A percentile compares a stretch with the other conserved stretches of the same genome.
phyloP scores from a whole-genome alignment of 2,888 invertebrate genomes.

The Parochlus steinenii region DNA sequence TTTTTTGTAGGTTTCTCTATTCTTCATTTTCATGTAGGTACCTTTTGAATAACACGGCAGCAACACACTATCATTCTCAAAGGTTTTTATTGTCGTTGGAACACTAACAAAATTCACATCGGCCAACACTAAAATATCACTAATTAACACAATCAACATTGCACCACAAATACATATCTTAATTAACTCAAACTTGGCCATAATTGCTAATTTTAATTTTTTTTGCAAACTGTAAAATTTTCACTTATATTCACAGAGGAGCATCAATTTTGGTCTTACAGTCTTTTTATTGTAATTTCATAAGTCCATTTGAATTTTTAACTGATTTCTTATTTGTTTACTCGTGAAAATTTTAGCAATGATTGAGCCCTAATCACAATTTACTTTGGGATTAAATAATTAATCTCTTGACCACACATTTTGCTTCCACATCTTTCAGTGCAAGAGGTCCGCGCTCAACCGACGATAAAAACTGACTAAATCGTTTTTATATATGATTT shows the following conservation, averaged over 20 bases:
- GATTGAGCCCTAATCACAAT: no score
- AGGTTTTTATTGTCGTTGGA: constrained; percentile 56
- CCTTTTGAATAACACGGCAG: constrained; percentile 65
- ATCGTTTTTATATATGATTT: not conserved
- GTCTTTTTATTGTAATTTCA: not conserved
- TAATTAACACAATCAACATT: constrained; percentile 6
- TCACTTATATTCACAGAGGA: not conserved
- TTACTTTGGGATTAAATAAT: not conserved
- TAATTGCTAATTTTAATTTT: constrained; percentile 2
- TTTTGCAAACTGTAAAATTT: not conserved
- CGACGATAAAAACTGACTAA: constrained; percentile 1
- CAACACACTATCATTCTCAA: constrained; percentile 59
- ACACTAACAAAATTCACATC: constrained; percentile 42
- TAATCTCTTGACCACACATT: not conserved
- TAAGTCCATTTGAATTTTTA: no score
- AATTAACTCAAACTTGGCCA: constrained; percentile 1
- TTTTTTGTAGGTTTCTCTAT: not conserved
- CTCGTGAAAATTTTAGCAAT: no score
- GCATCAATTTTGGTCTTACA: not conserved
- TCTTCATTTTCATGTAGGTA: constrained; percentile 26
- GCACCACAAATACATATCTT: constrained; percentile 7
- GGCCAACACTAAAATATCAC: constrained; percentile 7
- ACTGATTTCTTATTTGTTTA: no score
- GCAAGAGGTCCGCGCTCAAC: not conserved
- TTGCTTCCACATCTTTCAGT: no score